phyloP scores from a whole-genome alignment of 2,113 vertebrate genomes.

The Myotis davidii region DNA sequence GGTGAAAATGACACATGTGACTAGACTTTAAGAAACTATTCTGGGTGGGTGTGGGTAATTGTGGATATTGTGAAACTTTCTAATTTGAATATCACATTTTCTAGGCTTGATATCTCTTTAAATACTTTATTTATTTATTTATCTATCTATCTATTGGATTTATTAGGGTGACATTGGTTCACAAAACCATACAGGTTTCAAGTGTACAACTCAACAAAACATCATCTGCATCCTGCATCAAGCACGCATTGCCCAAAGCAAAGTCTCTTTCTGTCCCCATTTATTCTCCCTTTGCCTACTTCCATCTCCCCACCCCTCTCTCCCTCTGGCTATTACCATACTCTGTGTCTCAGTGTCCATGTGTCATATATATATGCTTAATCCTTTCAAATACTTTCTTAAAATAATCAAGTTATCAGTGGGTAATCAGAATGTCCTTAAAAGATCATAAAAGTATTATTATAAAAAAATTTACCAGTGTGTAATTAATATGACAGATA shows the following conservation, averaged over 20 bases:
- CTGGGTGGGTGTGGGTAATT: neutral
- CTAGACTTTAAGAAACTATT: neutral
- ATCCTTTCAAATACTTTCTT: neutral
- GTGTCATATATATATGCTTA: neutral
- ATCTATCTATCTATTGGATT: no score
- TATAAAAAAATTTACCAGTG: neutral
- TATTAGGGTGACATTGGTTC: neutral
- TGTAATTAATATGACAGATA: neutral
- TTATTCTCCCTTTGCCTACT: no score
- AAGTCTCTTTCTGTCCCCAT: no score
- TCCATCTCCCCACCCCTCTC: neutral
- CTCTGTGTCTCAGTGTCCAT: neutral
- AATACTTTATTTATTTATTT: neutral
- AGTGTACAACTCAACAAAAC: neutral
- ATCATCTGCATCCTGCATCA: neutral
- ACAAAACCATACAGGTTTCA: neutral
- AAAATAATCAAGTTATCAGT: neutral
- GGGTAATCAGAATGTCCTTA: neutral
- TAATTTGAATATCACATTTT: slow-evolving; percentile 55
- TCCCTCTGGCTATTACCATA: neutral
- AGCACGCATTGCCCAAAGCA: neutral
- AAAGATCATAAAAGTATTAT: neutral
- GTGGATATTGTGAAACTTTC: neutral
- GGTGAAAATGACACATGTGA: slow-evolving; percentile 16
- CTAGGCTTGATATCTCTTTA: slow-evolving; percentile 4